Conservation (phyloP, 2,797 vertebrate species). For the Acanthiza pusilla region DNA sequence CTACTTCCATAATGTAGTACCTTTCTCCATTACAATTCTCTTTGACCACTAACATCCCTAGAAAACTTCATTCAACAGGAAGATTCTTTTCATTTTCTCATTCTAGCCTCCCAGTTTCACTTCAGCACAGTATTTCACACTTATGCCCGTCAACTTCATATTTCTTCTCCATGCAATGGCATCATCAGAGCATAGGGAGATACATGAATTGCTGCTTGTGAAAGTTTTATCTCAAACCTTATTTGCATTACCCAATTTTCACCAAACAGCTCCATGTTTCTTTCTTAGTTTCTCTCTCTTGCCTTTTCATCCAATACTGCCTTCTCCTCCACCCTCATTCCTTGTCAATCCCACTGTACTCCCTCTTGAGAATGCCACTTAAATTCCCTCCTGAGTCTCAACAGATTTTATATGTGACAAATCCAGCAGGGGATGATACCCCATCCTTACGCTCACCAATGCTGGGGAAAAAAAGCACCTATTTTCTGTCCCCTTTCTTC, state of each 20-base stretch:
- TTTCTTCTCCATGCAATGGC: not conserved
- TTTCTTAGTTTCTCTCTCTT: not conserved
- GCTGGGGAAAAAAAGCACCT: not conserved
- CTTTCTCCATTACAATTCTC: not conserved
- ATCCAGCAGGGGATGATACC: not conserved
- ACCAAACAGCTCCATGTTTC: not conserved
- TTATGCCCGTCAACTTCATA: fast-evolving
- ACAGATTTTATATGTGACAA: not conserved
- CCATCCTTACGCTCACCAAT: not conserved
- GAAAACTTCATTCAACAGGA: not conserved
- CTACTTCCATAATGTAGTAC: not conserved
- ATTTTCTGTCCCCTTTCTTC: not conserved
- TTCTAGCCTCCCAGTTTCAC: not conserved
- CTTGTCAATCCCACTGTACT: not conserved
- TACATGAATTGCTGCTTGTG: too few species aligned
- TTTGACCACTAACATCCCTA: not conserved
- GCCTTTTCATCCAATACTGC: not conserved
- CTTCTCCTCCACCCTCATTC: not conserved
- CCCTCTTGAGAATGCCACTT: not conserved
- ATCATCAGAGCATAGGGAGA: not conserved
- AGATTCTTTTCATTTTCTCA: not conserved
- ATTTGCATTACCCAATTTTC: not conserved
- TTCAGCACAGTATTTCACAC: not conserved
- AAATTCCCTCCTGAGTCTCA: not conserved
- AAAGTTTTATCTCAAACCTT: not conserved